These are phyloP conservation scores for Zosterops hypoxanthus DNA, from an alignment of 2,113 vertebrate species.

Conservation along the genomic window DNA sequence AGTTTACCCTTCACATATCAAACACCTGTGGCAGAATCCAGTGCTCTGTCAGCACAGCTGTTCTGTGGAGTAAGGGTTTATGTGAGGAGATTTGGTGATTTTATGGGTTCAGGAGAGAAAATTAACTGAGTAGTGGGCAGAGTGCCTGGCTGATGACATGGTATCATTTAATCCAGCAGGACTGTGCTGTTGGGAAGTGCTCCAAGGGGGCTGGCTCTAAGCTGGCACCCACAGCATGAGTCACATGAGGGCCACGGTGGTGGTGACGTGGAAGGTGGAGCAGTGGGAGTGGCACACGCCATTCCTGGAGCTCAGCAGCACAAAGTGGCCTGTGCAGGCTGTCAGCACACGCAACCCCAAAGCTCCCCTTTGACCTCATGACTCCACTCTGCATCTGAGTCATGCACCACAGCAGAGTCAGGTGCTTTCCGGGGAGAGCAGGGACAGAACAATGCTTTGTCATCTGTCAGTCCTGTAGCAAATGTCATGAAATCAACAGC, in stretches of 20 bases:
- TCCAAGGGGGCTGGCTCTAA: fast-evolving
- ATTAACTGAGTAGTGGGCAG: fast-evolving
- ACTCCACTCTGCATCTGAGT: neutral
- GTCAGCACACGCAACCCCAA: neutral
- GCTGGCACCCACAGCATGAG: neutral
- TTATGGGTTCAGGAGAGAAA: neutral
- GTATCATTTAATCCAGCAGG: neutral
- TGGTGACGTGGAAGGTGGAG: neutral
- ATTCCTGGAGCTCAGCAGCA: neutral
- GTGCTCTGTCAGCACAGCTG: neutral
- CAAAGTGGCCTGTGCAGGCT: neutral
- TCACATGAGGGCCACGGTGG: fast-evolving
- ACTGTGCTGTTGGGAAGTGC: neutral
- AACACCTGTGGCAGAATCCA: neutral
- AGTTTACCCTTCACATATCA: neutral
- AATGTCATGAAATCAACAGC: neutral
- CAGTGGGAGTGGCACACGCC: neutral
- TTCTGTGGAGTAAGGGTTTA: neutral
- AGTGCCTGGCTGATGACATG: neutral
- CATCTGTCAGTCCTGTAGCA: neutral
- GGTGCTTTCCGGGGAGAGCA: neutral
- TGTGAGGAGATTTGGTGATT: neutral
- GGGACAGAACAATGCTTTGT: neutral
- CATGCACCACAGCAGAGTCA: neutral
- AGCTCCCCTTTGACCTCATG: neutral